A percentile compares a stretch with the other conserved stretches of the same genome.
Conservation (phyloP, 1,140 invertebrate genomes). For the Megathymus violae region DNA sequence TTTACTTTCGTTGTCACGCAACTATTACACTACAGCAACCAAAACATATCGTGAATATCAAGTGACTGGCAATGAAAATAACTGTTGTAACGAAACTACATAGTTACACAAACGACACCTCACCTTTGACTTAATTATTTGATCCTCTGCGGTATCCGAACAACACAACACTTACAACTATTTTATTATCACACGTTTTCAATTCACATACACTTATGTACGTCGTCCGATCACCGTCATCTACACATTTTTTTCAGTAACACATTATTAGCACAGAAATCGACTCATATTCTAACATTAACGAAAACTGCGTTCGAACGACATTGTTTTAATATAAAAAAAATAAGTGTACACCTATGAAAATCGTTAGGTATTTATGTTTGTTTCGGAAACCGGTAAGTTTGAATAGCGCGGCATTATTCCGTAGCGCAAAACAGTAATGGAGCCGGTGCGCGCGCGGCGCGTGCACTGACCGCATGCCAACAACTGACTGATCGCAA, state of each 20-base stretch:
- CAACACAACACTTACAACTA: conserved; percentile 18
- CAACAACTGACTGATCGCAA: conserved; percentile 80
- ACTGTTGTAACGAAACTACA: too few relatives aligned
- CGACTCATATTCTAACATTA: background rate
- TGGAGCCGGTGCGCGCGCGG: conserved; percentile 67
- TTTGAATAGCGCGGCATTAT: conserved; percentile 53
- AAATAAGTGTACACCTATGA: conserved; percentile 15
- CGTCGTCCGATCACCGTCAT: conserved; percentile 7
- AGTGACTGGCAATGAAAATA: too few relatives aligned
- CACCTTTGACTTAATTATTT: conserved; percentile 27
- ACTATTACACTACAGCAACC: too few relatives aligned
- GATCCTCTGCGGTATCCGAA: conserved; percentile 8
- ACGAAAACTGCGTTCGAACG: background rate
- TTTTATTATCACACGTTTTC: background rate
- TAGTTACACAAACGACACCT: background rate
- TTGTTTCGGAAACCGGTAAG: conserved; percentile 38
- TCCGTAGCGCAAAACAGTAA: conserved; percentile 63
- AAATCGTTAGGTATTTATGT: conserved; percentile 17
- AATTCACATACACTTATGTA: conserved; percentile 5
- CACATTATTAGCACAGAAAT: background rate
- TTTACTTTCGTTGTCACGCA: too few relatives aligned
- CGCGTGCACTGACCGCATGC: conserved; percentile 69
- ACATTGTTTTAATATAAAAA: conserved; percentile 8
- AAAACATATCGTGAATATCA: too few relatives aligned
- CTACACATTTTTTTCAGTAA: conserved; percentile 15